Base-by-base conservation (phyloP, 1,140 invertebrate species). In the Drosophila insularis region DNA sequence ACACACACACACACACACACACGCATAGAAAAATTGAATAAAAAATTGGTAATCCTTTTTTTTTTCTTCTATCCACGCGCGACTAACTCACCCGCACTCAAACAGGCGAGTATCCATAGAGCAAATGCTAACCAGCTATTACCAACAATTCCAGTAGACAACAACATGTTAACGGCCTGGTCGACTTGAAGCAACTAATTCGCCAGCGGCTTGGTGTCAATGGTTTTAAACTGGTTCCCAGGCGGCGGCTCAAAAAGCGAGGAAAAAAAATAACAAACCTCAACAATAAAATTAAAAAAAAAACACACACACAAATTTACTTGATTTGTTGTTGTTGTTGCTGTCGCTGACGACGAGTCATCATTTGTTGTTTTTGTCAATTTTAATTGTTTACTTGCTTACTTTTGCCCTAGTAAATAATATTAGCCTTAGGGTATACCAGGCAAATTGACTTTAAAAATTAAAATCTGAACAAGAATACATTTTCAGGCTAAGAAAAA, bases 171-270 rank as follows among this genome's bases (percentile, higher is more conserved):
- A 53, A 53, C 35, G 50, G 79, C 50, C 37, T 58, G 68, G 53
- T 21, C 58, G 84, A 72, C 77, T 50, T 8, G 23, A 58, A 80
- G 59, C 72, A 80, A 87, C 82, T 87, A 89, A 87, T 66, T 64
- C 84, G 76, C 72, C 63, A 53, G 61, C 80, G 62, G 67, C 63
- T 54, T 19, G 27, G 43, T 65, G 76, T 66, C 66, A 58, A 79
- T 63, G 82, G 84, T 87, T 87, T 87, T 87, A 87, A 87, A 80
- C 82, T 81, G 60, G 82, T 81, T 71, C 76, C 64, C 75, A 81
- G 56, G 40, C 27, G 10, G 8, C 11, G 60, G 55, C 55, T 19
- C 7, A n/a, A 32, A n/a, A 17, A 72, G 8, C 46, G 55, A 65
- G 23, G 55, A 37, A 39, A 71, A 61, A 43, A 13, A 69, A 35